Evolutionary conservation across 2,888 invertebrate species (phyloP), one percentile per base, ranked within the genome.

Genomic region (Leptogaster cylindrica): DNA sequence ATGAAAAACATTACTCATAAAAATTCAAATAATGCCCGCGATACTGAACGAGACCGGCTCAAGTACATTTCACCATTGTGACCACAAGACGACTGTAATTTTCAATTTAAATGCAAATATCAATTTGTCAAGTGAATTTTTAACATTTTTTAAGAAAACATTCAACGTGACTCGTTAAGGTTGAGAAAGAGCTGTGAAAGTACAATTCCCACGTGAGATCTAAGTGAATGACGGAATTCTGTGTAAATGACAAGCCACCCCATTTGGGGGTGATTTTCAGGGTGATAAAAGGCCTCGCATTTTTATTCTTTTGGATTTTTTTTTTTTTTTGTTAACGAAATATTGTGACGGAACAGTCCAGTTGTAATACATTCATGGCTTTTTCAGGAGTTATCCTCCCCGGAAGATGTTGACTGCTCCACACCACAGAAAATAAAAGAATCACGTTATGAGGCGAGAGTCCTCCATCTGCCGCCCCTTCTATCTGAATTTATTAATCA

Each of bases 31-130:
- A 33, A 48, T 23, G 20, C 14, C n/a, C 33, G n/a, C 12, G 23
- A 48, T 48, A 48, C 33, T n/a, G 46, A 31, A 33, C 48, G 31
- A 48, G 20, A 20, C 16, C 46, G 23, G 46, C 78, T 79, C 78
- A 77, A 78, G 76, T 77, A 77, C 79, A 80, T 79, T 79, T 77
- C 75, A 77, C 79, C 79, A 78, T 77, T 80, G 80, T 80, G 80
- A 77, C 78, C 78, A 76, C 77, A 76, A 71, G 72, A 70, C 68
- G 51, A 67, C 71, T 80, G 79, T 80, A 80, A 80, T 80, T 80
- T 80, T 80, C 80, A 80, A 80, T 80, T 80, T 80, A 80, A 80
- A 80, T 80, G 80, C 80, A 80, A 80, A 80, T 80, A 80, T 80
- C 80, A 80, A 80, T 80, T 80, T 80, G 79, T 80, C 80, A 80